These are phyloP conservation scores for Meta bourneti DNA, from an alignment of 2,888 invertebrate species.

Conservation along the genomic window DNA sequence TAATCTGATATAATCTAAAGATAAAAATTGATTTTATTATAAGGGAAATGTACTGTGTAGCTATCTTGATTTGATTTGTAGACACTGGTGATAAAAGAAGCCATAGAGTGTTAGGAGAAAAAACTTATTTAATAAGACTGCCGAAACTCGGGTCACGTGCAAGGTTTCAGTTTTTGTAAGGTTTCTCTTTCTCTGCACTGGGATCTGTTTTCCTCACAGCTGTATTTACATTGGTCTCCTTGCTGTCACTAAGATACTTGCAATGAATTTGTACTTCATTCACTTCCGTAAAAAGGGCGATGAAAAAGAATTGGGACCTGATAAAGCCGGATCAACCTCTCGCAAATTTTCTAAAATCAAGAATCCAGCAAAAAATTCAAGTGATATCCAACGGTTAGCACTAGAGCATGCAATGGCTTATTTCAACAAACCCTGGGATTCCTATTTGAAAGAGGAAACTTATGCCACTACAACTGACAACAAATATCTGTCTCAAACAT, in stretches of 20 bases:
- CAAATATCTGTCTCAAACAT: neutral
- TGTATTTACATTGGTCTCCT: neutral
- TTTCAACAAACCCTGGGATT: conserved; percentile 70
- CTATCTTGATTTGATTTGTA: neutral
- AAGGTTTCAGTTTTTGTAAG: conserved; percentile 29
- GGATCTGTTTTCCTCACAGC: neutral
- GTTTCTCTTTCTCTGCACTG: conserved; percentile 1
- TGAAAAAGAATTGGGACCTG: neutral
- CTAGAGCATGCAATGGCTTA: conserved; percentile 70
- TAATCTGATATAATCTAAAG: too few species aligned
- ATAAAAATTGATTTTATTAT: too few species aligned
- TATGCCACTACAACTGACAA: neutral
- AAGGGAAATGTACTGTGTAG: too few species aligned
- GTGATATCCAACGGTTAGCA: conserved; percentile 58
- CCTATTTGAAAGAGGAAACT: conserved; percentile 50
- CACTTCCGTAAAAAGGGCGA: conserved; percentile 49
- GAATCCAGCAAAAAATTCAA: conserved; percentile 21
- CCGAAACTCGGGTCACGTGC: neutral
- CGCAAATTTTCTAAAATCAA: conserved; percentile 15
- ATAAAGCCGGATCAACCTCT: conserved; percentile 4
- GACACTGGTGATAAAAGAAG: conserved; percentile 2
- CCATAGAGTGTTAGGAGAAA: conserved; percentile 15
- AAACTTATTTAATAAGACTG: neutral
- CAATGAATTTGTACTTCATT: conserved; percentile 64
- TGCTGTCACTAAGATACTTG: neutral